phyloP scores from a whole-genome alignment of 2,888 invertebrate species.

The Drosophila histrio region DNA sequence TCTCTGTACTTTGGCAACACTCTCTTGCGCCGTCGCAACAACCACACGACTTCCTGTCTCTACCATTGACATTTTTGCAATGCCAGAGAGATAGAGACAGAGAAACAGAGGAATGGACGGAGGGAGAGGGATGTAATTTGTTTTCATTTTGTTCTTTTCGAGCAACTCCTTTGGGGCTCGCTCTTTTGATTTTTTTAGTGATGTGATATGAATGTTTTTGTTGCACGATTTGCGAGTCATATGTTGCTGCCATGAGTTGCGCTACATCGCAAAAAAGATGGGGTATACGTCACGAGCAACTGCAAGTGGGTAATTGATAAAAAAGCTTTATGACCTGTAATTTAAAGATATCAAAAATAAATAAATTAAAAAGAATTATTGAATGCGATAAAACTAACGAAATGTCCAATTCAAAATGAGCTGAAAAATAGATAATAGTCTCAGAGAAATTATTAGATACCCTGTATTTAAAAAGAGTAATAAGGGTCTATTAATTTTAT shows the following conservation, averaged over 20 bases:
- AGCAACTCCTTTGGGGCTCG: slow-evolving; percentile 55
- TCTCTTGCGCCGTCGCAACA: slow-evolving; percentile 56
- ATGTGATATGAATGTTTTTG: slow-evolving; percentile 29
- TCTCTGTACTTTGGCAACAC: slow-evolving; percentile 9
- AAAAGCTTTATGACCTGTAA: slow-evolving; percentile 11
- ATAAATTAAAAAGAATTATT: background rate
- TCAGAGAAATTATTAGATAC: too few relatives aligned
- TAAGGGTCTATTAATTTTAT: too few relatives aligned
- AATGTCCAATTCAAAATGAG: too few relatives aligned
- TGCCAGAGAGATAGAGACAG: slow-evolving; percentile 43
- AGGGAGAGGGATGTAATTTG: slow-evolving; percentile 47
- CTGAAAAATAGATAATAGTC: too few relatives aligned
- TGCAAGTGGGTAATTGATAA: slow-evolving; percentile 16
- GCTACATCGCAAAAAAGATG: slow-evolving; percentile 4
- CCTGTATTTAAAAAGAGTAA: too few relatives aligned
- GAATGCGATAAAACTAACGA: background rate
- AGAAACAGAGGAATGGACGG: slow-evolving; percentile 2
- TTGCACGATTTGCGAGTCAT: slow-evolving; percentile 30
- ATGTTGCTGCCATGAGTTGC: slow-evolving; percentile 1
- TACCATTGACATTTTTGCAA: slow-evolving; percentile 68
- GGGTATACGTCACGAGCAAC: background rate
- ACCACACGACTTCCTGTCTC: slow-evolving; percentile 36
- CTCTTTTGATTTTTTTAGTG: slow-evolving; percentile 57
- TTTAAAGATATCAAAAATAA: slow-evolving; percentile 9
- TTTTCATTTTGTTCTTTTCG: slow-evolving; percentile 55